Evolutionary conservation across 37 sponge, comb jelly and placozoan genomes (phyloP).

Genomic region (Oscarella lobularis): DNA sequence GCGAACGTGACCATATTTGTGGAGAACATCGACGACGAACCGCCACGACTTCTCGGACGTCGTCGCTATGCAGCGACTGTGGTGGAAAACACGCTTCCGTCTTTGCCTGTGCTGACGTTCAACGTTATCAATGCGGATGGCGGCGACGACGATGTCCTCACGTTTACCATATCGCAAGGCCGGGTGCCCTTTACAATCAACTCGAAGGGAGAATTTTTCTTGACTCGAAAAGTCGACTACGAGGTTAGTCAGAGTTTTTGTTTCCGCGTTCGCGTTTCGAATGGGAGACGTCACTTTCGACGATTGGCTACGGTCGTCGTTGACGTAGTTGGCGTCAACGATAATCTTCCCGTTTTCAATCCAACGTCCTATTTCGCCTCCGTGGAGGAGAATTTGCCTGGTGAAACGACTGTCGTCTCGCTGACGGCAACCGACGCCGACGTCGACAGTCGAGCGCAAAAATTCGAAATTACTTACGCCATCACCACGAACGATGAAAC

Average conservation of each 20-base stretch:
- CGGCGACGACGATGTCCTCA: slow-evolving; percentile 6
- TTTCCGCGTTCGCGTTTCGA: background rate
- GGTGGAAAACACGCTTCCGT: slow-evolving; percentile 14
- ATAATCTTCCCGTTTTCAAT: background rate
- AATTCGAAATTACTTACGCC: no score
- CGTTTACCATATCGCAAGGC: slow-evolving; percentile 9
- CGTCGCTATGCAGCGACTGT: slow-evolving; percentile 18
- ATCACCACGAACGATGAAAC: background rate
- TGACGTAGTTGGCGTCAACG: background rate
- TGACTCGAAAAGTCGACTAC: background rate
- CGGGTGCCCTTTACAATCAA: background rate
- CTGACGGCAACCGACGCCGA: background rate
- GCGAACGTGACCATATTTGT: slow-evolving; percentile 22
- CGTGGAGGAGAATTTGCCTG: background rate
- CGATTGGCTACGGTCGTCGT: background rate
- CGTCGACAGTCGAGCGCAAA: background rate
- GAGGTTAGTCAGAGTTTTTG: background rate
- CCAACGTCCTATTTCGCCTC: background rate
- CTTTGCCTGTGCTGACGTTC: slow-evolving; percentile 9
- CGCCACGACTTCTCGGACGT: slow-evolving; percentile 11
- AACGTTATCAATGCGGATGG: slow-evolving; percentile 15
- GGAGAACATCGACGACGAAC: slow-evolving; percentile 35
- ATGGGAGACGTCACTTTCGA: background rate
- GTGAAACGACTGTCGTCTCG: background rate
- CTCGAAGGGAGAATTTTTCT: background rate